These are phyloP conservation scores for Spongilla lacustris DNA, from an alignment of 37 sponge, comb jelly and placozoan species.

Conservation along the genomic window DNA sequence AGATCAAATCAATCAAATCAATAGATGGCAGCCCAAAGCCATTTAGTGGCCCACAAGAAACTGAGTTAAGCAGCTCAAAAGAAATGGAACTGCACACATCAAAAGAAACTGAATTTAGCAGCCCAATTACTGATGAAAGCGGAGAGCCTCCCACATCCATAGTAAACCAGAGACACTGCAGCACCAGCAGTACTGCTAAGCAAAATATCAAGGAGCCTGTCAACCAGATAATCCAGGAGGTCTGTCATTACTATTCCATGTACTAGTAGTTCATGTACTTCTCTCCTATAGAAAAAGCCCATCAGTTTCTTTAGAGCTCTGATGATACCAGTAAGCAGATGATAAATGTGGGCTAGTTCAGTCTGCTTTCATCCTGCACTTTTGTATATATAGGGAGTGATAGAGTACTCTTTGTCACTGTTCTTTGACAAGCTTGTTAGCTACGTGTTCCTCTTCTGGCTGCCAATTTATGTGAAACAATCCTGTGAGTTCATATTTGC, in stretches of 20 bases:
- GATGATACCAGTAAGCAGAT: constrained; percentile 74
- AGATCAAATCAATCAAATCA: background rate
- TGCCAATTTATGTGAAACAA: constrained; percentile 74
- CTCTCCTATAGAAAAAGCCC: constrained; percentile 12
- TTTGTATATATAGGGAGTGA: constrained; percentile 25
- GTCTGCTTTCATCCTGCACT: too few species aligned
- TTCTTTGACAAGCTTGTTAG: constrained; percentile 83
- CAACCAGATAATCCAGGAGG: background rate
- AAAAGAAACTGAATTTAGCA: too few species aligned
- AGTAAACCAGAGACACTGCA: background rate
- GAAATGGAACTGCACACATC: background rate
- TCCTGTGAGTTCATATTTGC: constrained; percentile 15
- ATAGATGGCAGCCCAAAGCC: background rate
- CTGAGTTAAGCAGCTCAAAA: background rate
- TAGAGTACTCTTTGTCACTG: constrained; percentile 78
- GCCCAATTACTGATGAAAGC: too few species aligned
- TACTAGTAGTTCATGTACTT: too few species aligned
- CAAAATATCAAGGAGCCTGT: background rate
- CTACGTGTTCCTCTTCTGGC: constrained; percentile 90
- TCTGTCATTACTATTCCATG: too few species aligned
- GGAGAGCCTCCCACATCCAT: background rate
- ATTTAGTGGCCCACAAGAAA: background rate
- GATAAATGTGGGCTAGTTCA: too few species aligned
- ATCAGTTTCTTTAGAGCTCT: constrained; percentile 70
- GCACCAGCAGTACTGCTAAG: background rate